Conservation (phyloP, 2,113 vertebrate genomes). For the Scomber colias region DNA sequence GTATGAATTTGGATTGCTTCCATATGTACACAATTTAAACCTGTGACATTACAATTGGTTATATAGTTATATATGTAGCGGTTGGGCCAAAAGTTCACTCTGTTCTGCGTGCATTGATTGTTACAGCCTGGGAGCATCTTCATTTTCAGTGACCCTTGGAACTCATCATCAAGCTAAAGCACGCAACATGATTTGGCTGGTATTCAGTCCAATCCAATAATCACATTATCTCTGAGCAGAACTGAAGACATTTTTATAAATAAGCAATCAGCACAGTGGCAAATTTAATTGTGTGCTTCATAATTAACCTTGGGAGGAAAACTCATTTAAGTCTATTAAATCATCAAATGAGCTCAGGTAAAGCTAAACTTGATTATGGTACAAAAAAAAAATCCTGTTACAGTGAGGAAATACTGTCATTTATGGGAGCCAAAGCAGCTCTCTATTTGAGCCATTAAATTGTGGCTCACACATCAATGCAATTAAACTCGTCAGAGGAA, state of each 20-base stretch:
- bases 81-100: background rate
- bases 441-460: slow-evolving; percentile 82
- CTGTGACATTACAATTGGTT: background rate
- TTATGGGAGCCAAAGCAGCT: slow-evolving; percentile 77
- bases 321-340: slow-evolving; percentile 85
- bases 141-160: slow-evolving; percentile 45
- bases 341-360: slow-evolving; percentile 85
- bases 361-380: slow-evolving; percentile 83
- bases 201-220: slow-evolving; percentile 55
- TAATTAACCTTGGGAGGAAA: slow-evolving; percentile 86
- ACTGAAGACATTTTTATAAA: slow-evolving; percentile 70
- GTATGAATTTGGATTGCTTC: no score
- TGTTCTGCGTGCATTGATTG: background rate
- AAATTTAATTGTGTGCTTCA: slow-evolving; percentile 83
- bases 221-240: slow-evolving; percentile 61
- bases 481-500: slow-evolving; percentile 78
- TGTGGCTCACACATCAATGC: slow-evolving; percentile 74
- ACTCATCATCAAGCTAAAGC: slow-evolving; percentile 43
- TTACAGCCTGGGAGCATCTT: background rate
- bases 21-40: background rate
- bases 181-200: slow-evolving; percentile 34
- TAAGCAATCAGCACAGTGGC: slow-evolving; percentile 80
- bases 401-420: slow-evolving; percentile 68
- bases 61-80: background rate
- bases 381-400: slow-evolving; percentile 40